These are phyloP conservation scores for Synodontis membranacea DNA, from an alignment of 2,113 vertebrate genomes.

Conservation along the genomic window DNA sequence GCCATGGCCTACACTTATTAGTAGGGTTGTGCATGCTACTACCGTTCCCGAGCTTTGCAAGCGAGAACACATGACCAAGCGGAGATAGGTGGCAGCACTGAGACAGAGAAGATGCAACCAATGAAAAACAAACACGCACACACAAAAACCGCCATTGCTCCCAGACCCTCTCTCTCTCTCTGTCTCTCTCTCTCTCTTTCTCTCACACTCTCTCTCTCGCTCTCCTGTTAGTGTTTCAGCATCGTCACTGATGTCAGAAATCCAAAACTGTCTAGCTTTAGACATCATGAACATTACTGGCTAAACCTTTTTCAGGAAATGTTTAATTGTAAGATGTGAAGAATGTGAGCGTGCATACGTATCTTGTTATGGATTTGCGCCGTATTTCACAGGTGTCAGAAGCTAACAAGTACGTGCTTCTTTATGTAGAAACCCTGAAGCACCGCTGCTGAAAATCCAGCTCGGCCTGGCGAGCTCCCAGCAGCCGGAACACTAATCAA, in stretches of 20 bases:
- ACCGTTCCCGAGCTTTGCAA: too few relatives aligned
- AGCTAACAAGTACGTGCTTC: background rate
- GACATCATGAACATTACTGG: background rate
- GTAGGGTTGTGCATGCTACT: too few relatives aligned
- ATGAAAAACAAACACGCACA: too few relatives aligned
- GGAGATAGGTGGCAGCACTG: background rate
- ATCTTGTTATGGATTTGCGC: background rate
- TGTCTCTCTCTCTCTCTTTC: too few relatives aligned
- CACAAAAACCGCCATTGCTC: too few relatives aligned
- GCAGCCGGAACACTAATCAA: conserved; percentile 7
- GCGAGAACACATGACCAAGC: too few relatives aligned
- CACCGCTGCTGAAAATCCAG: background rate
- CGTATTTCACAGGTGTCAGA: background rate
- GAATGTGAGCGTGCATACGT: background rate
- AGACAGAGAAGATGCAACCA: too few relatives aligned
- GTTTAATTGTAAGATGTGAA: background rate
- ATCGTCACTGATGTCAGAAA: too few relatives aligned
- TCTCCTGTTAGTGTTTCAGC: too few relatives aligned
- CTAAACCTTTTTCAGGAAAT: background rate
- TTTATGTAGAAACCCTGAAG: background rate
- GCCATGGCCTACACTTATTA: too few relatives aligned
- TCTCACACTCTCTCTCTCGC: too few relatives aligned
- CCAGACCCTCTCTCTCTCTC: too few relatives aligned
- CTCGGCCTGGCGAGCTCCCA: background rate
- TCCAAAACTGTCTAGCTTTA: background rate